Conservation (phyloP, 2,888 invertebrate genomes). For the Epiblema foenella region DNA sequence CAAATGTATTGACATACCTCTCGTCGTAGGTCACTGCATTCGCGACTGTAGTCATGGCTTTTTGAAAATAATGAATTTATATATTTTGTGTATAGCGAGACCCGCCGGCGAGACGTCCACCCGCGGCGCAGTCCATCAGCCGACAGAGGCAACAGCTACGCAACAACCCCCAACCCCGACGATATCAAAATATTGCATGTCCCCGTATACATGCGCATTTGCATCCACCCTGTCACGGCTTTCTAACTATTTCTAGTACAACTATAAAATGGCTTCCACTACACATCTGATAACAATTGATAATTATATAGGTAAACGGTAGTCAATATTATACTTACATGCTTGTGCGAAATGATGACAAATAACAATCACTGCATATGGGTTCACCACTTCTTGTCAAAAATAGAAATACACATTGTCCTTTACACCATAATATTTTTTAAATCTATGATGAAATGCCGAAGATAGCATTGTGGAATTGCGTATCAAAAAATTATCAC, state of each 20-base stretch:
- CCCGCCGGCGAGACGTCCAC: neutral
- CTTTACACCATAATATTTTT: slow-evolving; percentile 59
- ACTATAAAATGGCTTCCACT: slow-evolving; percentile 54
- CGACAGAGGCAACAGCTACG: slow-evolving; percentile 8
- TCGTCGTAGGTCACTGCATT: neutral
- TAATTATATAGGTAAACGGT: slow-evolving; percentile 9
- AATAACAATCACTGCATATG: slow-evolving; percentile 37
- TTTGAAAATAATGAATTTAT: neutral
- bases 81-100: neutral
- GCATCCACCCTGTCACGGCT: slow-evolving; percentile 44
- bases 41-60: slow-evolving; percentile 12
- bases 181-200: slow-evolving; percentile 46
- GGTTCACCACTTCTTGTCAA: slow-evolving; percentile 55
- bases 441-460: slow-evolving; percentile 60
- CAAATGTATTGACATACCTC: slow-evolving; percentile 22
- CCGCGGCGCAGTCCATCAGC: slow-evolving; percentile 16
- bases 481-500: slow-evolving; percentile 47
- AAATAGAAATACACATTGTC: slow-evolving; percentile 60
- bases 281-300: slow-evolving; percentile 30
- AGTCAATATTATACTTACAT: slow-evolving; percentile 32
- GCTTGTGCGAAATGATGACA: slow-evolving; percentile 24
- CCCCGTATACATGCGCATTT: slow-evolving; percentile 55
- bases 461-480: slow-evolving; percentile 59
- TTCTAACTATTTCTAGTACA: slow-evolving; percentile 27
- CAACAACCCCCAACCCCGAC: slow-evolving; percentile 12